Evolutionary conservation across 2,113 vertebrate species (phyloP), one percentile per base, ranked within the genome.

Genomic region (Lathamus discolor): DNA sequence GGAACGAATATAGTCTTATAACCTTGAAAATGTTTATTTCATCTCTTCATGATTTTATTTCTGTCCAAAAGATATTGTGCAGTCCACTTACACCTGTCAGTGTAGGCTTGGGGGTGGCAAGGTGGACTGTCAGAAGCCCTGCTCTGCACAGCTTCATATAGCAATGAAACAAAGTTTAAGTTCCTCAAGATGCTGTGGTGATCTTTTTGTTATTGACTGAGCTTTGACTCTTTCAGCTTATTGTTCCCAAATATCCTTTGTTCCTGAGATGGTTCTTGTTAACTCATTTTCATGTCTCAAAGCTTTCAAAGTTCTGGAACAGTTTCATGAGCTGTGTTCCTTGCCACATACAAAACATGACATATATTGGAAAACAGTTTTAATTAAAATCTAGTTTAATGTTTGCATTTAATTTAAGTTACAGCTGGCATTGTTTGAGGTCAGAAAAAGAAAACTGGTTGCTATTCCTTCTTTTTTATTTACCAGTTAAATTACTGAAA

Each of bases 371-470:
- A 92, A 91, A 94, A 66, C 1, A 70, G 15, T 84, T 95, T 95
- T 86, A 94, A 95, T 91, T 95, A 91, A 96, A 96, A 85, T 68
- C 37, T 87, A 51, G 24, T 70, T 74, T 82, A 82, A 43, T 54
- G 29, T 95, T 96, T 84, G 37, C 11, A 67, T 88, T 84, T 78
- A 72, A 73, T 80, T 96, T 75, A 88, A 76, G 46, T 67, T 79
- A 37, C 86, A 91, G 52, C 66, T 94, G 81, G 44, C 52, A 79
- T 91, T 86, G 78, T 83, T 94, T 96, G 70, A 79, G 7, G 13
- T 94, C 64, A 91, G 67, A 68, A 48, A 68, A 94, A 66, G 7
- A 90, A 80, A 91, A 64, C 22, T 41, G 4, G 1, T 76, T 87
- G 25, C 27, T 77, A 43, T 63, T 85, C 28, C 29, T 82, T 72